phyloP scores from a whole-genome alignment of 1,140 invertebrate species.

The Ostrea denselamellosa region DNA sequence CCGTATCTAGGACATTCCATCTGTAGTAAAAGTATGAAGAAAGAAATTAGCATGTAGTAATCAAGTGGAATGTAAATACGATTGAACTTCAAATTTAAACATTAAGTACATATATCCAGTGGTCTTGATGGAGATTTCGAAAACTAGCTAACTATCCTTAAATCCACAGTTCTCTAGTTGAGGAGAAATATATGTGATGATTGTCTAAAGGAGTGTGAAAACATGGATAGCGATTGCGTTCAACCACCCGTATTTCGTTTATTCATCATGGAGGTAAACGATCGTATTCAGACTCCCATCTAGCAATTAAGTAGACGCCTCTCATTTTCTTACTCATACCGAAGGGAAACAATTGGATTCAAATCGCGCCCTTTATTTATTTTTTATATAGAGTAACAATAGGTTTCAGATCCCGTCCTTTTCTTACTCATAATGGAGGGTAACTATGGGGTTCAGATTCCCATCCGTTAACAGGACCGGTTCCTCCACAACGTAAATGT shows the following conservation, averaged over 20 bases:
- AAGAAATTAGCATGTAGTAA: not conserved
- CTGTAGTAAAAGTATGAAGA: slow-evolving; percentile 38
- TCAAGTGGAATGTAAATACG: too few relatives aligned
- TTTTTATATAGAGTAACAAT: slow-evolving; percentile 17
- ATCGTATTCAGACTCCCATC: too few relatives aligned
- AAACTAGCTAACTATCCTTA: not conserved
- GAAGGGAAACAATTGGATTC: too few relatives aligned
- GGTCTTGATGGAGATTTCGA: not conserved
- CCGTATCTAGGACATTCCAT: slow-evolving; percentile 57
- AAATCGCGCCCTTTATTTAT: not conserved
- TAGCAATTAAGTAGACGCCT: too few relatives aligned
- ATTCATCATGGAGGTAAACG: too few relatives aligned
- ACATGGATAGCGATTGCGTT: not conserved
- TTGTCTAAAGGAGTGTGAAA: not conserved
- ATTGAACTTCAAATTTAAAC: too few relatives aligned
- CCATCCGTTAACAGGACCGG: slow-evolving; percentile 37
- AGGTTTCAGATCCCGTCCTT: not conserved
- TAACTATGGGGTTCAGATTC: slow-evolving; percentile 32
- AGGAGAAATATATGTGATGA: too few relatives aligned
- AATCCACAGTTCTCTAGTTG: not conserved
- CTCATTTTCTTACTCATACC: too few relatives aligned
- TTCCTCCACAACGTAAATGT: slow-evolving; percentile 58
- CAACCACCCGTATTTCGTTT: not conserved
- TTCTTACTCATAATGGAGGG: slow-evolving; percentile 45
- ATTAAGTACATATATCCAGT: too few relatives aligned